Evolutionary conservation across 2,797 vertebrate species (phyloP), one percentile per base, ranked within the genome.

Genomic region (Toxotes lorentzi): DNA sequence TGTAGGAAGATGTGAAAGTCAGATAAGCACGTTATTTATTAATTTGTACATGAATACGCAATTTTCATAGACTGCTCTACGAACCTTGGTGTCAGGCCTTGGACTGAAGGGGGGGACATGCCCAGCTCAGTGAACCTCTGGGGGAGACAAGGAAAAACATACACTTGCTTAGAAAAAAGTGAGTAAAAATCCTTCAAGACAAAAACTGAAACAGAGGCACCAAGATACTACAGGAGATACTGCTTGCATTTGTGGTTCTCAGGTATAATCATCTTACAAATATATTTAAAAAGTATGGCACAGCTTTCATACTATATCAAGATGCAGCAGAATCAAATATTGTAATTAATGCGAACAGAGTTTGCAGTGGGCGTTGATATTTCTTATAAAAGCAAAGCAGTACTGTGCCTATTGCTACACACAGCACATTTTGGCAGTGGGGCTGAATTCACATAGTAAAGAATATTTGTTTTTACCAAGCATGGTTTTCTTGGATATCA

Each of bases 81-180:
- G 89, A 91, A 99, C 98, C 97, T 97, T 57, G 96, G 94, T 66
- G 96, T 83, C 40, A 97, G 92, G 76, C 96, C 95, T 58, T 95
- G 95, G 58, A 93, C 93, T 69, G 97, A 73, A 21, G 97, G 90
- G 2, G 96, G 96, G 60, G 97, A 94, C 93, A 97, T 85, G 70
- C 94, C 95, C 76, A 96, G 94, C 79, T 99, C 98, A 72, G 95
- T 89, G 12, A 97, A 98, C 78, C 97, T 96, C 98, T 99, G 92
- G 16, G 41, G 66, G 67, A 59, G 54, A 81, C 11, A 70, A 34
- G 40, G 8, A 78, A 51, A 84, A 58, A 74, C 9, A 60, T 10
- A 40, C 19, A 53, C 38, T 19, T 6, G 60, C 2, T 69, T 21
- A 78, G n/a, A 1, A 43, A 14, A 47, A n/a, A 54, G 50, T 63